Percentiles rank a stretch among this genome's conserved stretches.
Evolutionary conservation across 1,140 invertebrate species (phyloP).

Genomic region (Pogonognathellus flavescens): DNA sequence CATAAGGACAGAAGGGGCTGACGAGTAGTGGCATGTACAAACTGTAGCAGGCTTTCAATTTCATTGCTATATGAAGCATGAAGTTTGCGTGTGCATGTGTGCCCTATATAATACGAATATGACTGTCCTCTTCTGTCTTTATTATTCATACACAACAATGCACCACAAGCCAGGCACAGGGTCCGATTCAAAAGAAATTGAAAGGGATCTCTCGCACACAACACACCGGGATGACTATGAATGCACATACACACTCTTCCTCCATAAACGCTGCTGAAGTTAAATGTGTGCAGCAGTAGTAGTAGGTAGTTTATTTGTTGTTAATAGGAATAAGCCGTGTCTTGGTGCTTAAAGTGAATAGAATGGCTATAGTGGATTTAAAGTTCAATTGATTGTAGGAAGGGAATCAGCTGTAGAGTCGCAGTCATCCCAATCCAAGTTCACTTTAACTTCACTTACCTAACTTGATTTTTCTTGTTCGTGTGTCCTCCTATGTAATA

Average conservation of each 20-base stretch:
- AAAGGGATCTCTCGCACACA: background rate
- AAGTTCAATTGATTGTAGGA: too few species aligned
- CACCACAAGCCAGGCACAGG: background rate
- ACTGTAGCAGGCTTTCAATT: too few species aligned
- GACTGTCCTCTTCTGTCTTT: background rate
- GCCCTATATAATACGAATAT: background rate
- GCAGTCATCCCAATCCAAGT: background rate
- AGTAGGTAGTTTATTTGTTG: background rate
- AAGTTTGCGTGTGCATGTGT: too few species aligned
- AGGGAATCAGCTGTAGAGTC: conserved; percentile 4
- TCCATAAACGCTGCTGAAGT: too few species aligned
- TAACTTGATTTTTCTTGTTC: background rate
- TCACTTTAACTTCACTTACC: conserved; percentile 21
- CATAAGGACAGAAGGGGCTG: too few species aligned
- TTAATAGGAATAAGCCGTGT: background rate
- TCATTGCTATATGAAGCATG: too few species aligned
- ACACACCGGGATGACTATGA: background rate
- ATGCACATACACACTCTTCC: background rate
- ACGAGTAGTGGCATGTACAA: too few species aligned
- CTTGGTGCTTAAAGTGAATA: too few species aligned
- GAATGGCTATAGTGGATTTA: too few species aligned
- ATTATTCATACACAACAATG: background rate
- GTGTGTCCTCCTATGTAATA: conserved; percentile 2
- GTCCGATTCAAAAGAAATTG: conserved; percentile 22
- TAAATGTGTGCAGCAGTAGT: too few species aligned